Evolutionary conservation across 2,113 vertebrate genomes (phyloP).

Genomic region (Brachypteracias leptosomus): DNA sequence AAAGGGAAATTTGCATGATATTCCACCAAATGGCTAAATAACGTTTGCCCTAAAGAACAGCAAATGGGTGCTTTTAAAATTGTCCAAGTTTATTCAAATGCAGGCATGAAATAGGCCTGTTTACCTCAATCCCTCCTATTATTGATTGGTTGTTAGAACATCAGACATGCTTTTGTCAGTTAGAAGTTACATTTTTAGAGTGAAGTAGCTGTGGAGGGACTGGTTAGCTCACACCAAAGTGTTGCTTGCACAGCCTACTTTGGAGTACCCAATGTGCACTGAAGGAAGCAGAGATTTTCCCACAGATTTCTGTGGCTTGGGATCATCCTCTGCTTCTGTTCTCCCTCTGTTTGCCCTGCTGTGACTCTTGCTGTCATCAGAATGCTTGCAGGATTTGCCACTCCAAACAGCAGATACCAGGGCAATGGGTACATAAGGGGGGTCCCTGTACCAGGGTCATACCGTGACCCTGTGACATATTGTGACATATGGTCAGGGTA

Average conservation of each 20-base stretch:
- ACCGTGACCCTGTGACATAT: too few relatives aligned
- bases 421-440: accelerated
- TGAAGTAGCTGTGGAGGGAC: background rate
- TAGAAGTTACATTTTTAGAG: background rate
- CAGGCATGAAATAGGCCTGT: background rate
- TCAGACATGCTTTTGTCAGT: background rate
- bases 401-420: background rate
- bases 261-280: accelerated
- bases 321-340: background rate
- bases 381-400: background rate
- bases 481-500: too few relatives aligned
- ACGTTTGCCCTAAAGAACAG: background rate
- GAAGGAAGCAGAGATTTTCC: background rate
- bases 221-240: background rate
- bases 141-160: background rate
- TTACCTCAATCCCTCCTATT: background rate
- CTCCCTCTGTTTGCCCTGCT: background rate
- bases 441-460: background rate
- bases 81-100: background rate
- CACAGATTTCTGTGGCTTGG: background rate
- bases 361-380: background rate
- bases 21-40: background rate
- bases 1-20: background rate
- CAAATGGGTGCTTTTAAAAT: background rate
- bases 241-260: background rate